These are phyloP conservation scores for Drosophila pseudoananassae DNA, from an alignment of 1,140 invertebrate species.

Conservation along the genomic window DNA sequence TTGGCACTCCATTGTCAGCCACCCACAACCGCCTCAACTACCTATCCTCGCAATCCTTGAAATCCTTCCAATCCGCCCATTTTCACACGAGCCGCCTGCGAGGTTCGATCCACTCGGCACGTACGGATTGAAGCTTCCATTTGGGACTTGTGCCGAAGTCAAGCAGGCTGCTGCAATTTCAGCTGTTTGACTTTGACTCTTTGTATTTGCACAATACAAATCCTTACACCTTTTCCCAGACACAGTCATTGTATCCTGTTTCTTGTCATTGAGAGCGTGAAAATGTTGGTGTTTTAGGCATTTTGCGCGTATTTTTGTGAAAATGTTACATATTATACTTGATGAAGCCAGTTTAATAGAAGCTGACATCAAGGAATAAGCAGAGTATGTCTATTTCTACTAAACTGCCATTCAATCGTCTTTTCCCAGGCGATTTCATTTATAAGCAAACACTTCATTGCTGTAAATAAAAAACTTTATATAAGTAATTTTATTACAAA, in stretches of 20 bases:
- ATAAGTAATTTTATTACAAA: not conserved
- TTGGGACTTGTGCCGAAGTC: conserved; percentile 38
- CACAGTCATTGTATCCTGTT: conserved; percentile 3
- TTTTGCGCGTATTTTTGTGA: conserved; percentile 59
- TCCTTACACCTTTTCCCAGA: not conserved
- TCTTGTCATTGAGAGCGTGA: conserved; percentile 14
- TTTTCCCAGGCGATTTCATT: not conserved
- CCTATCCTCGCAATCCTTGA: not conserved
- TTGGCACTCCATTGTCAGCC: conserved; percentile 4
- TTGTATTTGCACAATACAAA: conserved; percentile 44
- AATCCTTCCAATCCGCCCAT: conserved; percentile 5
- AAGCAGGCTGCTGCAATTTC: conserved; percentile 26
- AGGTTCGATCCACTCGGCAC: conserved; percentile 38
- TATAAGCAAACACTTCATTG: not conserved
- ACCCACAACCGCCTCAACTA: not conserved
- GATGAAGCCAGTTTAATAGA: conserved; percentile 64
- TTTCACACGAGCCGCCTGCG: conserved; percentile 16
- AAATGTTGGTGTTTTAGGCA: conserved; percentile 43
- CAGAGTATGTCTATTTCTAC: not conserved
- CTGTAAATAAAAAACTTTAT: not conserved
- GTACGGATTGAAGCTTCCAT: conserved; percentile 37
- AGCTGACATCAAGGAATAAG: conserved; percentile 20
- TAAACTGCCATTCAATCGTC: conserved; percentile 70
- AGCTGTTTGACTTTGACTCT: conserved; percentile 55
- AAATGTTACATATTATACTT: conserved; percentile 20